Conservation (phyloP, 2,797 vertebrate genomes). For the Aldrovandia affinis region DNA sequence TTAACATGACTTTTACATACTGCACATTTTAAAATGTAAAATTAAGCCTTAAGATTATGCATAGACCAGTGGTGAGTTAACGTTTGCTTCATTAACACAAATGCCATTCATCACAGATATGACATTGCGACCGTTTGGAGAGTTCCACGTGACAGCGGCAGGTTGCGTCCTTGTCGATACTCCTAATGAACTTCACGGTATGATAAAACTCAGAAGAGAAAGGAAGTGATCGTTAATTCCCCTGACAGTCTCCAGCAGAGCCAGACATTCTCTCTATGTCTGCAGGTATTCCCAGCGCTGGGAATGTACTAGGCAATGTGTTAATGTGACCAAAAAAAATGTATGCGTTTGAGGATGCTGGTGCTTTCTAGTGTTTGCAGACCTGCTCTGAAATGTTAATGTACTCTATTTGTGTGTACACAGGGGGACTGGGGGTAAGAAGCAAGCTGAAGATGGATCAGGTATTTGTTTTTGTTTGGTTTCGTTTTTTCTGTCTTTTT, state of each 20-base stretch:
- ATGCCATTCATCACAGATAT: slow-evolving; percentile 1
- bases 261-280: neutral
- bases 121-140: neutral
- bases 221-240: slow-evolving; percentile 11
- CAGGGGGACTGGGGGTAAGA: neutral
- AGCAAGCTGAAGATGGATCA: neutral
- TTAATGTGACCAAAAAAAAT: neutral
- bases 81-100: slow-evolving; percentile 2
- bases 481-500: neutral
- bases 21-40: neutral
- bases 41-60: neutral
- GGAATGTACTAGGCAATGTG: neutral
- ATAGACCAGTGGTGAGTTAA: neutral
- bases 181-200: slow-evolving; percentile 18
- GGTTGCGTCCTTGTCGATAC: slow-evolving; percentile 1
- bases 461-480: neutral
- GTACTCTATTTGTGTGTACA: neutral
- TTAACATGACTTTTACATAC: too few relatives aligned
- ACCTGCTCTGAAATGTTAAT: slow-evolving; percentile 9
- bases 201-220: slow-evolving; percentile 18
- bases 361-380: neutral
- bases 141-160: neutral
- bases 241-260: neutral
- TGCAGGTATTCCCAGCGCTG: neutral
- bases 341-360: neutral